A percentile compares a stretch with the other conserved stretches of the same genome.
Evolutionary conservation across 2,113 vertebrate genomes (phyloP).

Genomic region (Pelusios castaneus): DNA sequence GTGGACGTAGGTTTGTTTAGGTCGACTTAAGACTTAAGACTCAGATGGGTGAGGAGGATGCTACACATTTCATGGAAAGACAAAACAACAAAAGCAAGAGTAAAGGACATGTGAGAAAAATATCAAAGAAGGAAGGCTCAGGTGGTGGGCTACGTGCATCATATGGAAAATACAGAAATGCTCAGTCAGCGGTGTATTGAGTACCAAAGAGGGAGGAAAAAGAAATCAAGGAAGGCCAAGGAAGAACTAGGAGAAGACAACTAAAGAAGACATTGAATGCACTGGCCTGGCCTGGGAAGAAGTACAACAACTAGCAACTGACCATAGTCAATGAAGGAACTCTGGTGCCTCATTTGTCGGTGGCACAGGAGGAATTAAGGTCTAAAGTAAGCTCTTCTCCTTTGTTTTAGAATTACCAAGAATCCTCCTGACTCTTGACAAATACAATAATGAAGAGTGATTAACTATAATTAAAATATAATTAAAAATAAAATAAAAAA

Average conservation of each 20-base stretch:
- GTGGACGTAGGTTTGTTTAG: too few relatives aligned
- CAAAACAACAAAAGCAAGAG: neutral
- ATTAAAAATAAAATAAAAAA: too few relatives aligned
- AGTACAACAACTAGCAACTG: neutral
- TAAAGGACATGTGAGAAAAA: neutral
- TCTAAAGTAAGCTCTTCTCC: neutral
- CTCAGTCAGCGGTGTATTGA: neutral
- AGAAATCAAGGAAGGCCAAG: neutral
- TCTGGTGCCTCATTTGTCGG: neutral
- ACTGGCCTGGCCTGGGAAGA: neutral
- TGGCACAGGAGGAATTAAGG: neutral
- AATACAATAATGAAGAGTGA: neutral
- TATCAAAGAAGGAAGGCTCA: neutral
- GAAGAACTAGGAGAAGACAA: neutral
- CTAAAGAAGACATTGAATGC: neutral
- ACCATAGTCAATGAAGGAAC: neutral
- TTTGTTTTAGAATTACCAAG: neutral
- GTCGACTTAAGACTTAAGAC: too few relatives aligned
- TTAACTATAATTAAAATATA: neutral
- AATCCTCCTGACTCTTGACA: neutral
- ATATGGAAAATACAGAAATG: neutral
- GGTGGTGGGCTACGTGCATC: neutral
- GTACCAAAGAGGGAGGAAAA: neutral
- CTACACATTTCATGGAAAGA: too few relatives aligned
- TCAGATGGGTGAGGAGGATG: neutral